Evolutionary conservation across 2,113 vertebrate species (phyloP).

Genomic region (Sebastes schlegelii): DNA sequence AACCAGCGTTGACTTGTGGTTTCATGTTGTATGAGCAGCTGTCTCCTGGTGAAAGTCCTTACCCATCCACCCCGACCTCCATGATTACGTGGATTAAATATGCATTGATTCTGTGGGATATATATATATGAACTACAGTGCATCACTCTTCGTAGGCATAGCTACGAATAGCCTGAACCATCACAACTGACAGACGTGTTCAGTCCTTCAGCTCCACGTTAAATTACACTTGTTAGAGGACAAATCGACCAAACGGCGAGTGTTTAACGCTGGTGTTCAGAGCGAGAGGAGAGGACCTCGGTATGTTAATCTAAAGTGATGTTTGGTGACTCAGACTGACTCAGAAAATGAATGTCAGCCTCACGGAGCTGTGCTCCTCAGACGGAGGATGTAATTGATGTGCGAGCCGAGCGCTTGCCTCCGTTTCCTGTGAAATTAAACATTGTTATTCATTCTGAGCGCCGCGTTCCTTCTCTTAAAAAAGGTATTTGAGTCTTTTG

Average conservation of each 20-base stretch:
- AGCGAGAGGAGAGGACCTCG: neutral
- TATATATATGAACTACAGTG: no score
- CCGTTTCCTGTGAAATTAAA: neutral
- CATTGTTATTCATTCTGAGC: neutral
- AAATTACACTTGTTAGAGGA: neutral
- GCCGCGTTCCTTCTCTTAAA: neutral
- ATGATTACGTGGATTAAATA: no score
- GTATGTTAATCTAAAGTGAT: neutral
- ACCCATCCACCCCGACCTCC: no score
- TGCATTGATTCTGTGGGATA: no score
- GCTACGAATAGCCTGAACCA: no score
- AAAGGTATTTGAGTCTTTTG: neutral
- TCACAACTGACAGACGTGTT: neutral
- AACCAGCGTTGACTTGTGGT: no score
- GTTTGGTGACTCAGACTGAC: conserved; percentile 16
- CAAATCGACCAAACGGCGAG: neutral
- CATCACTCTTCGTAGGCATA: no score
- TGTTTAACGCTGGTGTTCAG: neutral
- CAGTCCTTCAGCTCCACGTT: neutral
- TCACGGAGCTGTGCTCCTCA: neutral
- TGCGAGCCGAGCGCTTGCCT: neutral
- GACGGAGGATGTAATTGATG: neutral
- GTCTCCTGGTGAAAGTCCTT: no score
- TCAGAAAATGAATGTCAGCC: neutral
- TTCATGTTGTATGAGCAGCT: no score